Evolutionary conservation across 1,140 invertebrate genomes (phyloP).

Genomic region (Drosophila varians): DNA sequence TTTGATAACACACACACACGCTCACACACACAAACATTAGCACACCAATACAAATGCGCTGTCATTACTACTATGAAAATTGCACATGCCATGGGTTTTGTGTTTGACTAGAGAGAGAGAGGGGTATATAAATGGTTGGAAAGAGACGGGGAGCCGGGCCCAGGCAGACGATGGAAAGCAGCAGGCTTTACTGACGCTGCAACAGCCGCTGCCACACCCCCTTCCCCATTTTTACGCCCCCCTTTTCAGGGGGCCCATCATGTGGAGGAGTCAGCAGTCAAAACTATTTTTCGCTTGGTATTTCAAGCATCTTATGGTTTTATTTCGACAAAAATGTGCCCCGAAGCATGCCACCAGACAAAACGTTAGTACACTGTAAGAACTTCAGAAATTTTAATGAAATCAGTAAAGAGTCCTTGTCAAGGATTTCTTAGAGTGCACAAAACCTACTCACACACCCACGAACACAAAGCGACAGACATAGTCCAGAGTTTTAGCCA

Average conservation of each 20-base stretch:
- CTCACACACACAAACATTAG: conserved; percentile 4
- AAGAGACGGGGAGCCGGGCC: not conserved
- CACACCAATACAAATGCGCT: conserved; percentile 40
- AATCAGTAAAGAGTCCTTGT: too few species aligned
- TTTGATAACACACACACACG: conserved; percentile 65
- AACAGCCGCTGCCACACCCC: conserved; percentile 27
- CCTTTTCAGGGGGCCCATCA: not conserved
- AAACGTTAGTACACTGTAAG: not conserved
- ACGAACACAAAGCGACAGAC: conserved; percentile 8
- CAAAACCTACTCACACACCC: not conserved
- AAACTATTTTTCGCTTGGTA: conserved; percentile 80
- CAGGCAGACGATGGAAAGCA: not conserved
- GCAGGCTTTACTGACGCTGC: conserved; percentile 33
- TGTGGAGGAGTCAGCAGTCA: conserved; percentile 57
- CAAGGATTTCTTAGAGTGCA: conserved; percentile 1
- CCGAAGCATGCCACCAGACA: conserved; percentile 68
- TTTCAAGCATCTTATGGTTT: conserved; percentile 80
- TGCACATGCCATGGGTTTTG: conserved; percentile 76
- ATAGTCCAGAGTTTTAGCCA: conserved; percentile 35
- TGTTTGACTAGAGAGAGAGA: conserved; percentile 64
- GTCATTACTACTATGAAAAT: conserved; percentile 78
- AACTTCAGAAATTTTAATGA: too few species aligned
- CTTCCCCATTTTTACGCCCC: not conserved
- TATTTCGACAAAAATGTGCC: conserved; percentile 77
- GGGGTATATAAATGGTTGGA: not conserved